Base-by-base conservation (phyloP, 1,140 invertebrate genomes). In the Caerostris extrusa region DNA sequence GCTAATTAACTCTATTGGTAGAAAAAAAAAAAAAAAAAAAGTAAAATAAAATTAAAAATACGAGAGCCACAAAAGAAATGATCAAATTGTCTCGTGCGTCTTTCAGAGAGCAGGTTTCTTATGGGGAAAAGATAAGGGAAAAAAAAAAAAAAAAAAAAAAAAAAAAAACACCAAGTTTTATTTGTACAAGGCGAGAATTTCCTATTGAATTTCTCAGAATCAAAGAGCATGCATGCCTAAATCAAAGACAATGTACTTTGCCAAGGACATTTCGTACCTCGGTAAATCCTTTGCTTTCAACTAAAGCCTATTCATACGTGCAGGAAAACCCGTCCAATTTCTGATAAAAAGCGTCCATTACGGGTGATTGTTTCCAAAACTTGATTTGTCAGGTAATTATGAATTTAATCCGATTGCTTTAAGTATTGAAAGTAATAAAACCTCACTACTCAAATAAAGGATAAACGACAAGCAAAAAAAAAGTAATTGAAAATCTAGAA, bases 231-330 rank as follows among this genome's bases (percentile, higher is more conserved):
- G 67, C 61, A 53, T 53, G 69, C 19, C 8, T 34, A 77, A 34
- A 77, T 77, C 69, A 50, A 77, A 77, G 69, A 77, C 69, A 77
- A 77, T 53, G 34, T 10, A 77, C 69, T 50, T 71, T 77, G 7
- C 19, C 69, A 77, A 71, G 34, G 69, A 50, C 69, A 77, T 34
- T 34, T 17, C 34, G 34, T 34, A 34, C 34, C 12, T 64, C 7
- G 10, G 12, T 64, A 64, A 64, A 64, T 64, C 61, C 34, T 64
- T 17, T 64, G 12, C n/a, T 0, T 64, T 64, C 61, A 17, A 17
- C 14, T 64, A 12, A 17, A 34, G 4, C n/a, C 61, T 12, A 14
- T 64, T 3, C 14, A 14, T 4, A 61, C 10, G 7, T 61, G 60
- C 8, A 10, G 60, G 61, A 64, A 64, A 64, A 64, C 61, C 61